These are phyloP conservation scores for Chloroceryle amazona DNA, from an alignment of 2,797 vertebrate genomes.

Conservation along the genomic window DNA sequence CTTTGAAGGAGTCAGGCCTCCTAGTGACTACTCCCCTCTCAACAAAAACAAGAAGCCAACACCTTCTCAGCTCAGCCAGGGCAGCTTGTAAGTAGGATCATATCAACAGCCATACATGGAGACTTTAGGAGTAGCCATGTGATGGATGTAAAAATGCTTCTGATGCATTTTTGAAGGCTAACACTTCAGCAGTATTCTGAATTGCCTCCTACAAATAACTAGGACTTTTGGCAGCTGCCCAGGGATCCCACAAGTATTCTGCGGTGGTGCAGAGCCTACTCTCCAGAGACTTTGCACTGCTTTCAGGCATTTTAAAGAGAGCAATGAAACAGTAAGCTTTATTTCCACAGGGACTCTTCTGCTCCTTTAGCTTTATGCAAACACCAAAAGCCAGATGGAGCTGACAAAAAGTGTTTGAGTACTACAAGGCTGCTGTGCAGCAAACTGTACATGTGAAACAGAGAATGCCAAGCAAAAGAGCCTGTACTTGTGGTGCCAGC, in stretches of 20 bases:
- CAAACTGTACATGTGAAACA: rapidly evolving
- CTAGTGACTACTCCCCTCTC: not conserved
- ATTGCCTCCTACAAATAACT: constrained; percentile 3
- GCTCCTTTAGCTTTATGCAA: constrained; percentile 14
- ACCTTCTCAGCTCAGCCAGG: not conserved
- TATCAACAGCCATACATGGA: not conserved
- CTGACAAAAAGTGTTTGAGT: not conserved
- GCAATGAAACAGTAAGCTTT: not conserved
- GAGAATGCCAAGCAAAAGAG: not conserved
- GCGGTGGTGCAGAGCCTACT: not conserved
- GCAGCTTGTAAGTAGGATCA: not conserved
- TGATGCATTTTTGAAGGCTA: constrained; percentile 48
- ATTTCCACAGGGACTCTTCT: constrained; percentile 21
- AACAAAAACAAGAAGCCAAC: not conserved
- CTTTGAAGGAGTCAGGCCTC: not conserved
- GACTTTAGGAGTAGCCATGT: not conserved
- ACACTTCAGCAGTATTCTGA: constrained; percentile 19
- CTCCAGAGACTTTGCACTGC: not conserved
- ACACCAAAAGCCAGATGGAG: not conserved
- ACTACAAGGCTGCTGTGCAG: not conserved
- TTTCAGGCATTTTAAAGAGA: constrained; percentile 1
- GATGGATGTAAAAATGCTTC: constrained; percentile 21
- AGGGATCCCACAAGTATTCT: constrained; percentile 49
- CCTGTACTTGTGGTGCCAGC: not conserved
- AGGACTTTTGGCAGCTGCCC: not conserved